Base-by-base conservation (phyloP, 2,888 invertebrate species). In the Mythimna albipuncta region DNA sequence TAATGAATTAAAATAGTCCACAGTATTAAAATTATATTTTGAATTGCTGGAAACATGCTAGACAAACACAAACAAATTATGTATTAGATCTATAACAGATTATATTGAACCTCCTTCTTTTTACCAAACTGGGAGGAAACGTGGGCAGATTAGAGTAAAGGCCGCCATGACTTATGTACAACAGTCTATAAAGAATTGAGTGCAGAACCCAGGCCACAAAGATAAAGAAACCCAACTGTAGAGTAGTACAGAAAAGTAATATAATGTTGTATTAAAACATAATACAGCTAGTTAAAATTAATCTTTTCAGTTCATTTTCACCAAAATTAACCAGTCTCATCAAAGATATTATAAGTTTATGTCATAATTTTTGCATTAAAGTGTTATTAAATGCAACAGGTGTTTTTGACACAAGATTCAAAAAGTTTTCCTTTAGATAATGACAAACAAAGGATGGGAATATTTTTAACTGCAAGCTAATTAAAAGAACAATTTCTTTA, bases 311-410 rank as follows among this genome's bases (percentile, higher is more conserved):
- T 44, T 0, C 6, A n/a, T n/a, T 41, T 58, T 67, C 4, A 58
- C 21, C 4, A 58, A 67, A 65, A 32, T 6, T 58, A 57, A 6
- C 4, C 32, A 10, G 41, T 11, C n/a, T 57, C 3, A 32, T n/a
- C 0, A 19, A 50, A 0, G 5, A 13, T 13, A 38, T 11, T 11
- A 73, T 6, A 13, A 74, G 2, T 69, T 69, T 61, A 19, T 3
- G 73, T 77, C 54, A 69, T 59, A n/a, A 69, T 59, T 3, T 59
- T 61, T 10, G n/a, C n/a, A 35, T 9, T n/a, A 6, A 68, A 16
- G 50, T 54, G n/a, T n/a, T 54, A 1, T 21, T 54, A 2, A 44
- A 35, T 2, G 32, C 74, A 55, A 69, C 61, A 77, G 32, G 59
- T 74, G 54, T 9, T 19, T 61, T 2, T n/a, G 5, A 26, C 9